Evolutionary conservation across 2,888 invertebrate genomes (phyloP).

Genomic region (Cephus nigrinus): DNA sequence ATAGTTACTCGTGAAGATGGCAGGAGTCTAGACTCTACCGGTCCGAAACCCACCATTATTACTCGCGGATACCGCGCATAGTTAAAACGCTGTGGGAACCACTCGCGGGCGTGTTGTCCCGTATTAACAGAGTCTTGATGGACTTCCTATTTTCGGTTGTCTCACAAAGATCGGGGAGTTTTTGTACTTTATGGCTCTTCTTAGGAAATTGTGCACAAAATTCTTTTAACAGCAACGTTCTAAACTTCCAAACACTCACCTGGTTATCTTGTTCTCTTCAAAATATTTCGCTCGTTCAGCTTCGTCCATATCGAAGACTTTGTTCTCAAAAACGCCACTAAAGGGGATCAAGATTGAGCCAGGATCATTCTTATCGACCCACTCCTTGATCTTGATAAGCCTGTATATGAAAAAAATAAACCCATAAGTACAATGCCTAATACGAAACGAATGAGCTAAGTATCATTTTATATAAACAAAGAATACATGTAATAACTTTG

Average conservation of each 20-base stretch:
- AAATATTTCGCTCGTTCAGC: slow-evolving; percentile 80
- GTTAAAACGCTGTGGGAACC: slow-evolving; percentile 44
- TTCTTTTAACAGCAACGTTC: no score
- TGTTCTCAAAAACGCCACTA: slow-evolving; percentile 91
- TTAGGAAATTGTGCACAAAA: neutral
- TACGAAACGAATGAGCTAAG: neutral
- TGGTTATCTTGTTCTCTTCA: slow-evolving; percentile 84
- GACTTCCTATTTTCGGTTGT: neutral
- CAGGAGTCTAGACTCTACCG: slow-evolving; percentile 54
- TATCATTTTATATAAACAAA: no score
- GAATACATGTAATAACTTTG: no score
- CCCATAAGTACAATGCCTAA: slow-evolving; percentile 8
- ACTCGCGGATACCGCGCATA: slow-evolving; percentile 28
- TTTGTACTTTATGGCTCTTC: neutral
- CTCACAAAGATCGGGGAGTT: neutral
- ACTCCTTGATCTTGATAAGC: slow-evolving; percentile 97
- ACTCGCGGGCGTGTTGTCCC: slow-evolving; percentile 5
- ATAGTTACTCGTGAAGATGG: slow-evolving; percentile 37
- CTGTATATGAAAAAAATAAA: slow-evolving; percentile 65
- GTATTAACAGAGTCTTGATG: no score
- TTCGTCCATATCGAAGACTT: slow-evolving; percentile 86
- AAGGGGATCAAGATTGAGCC: slow-evolving; percentile 95
- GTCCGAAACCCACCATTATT: slow-evolving; percentile 51
- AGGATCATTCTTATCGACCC: slow-evolving; percentile 97
- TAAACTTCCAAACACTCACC: slow-evolving; percentile 69